A percentile compares a stretch with the other conserved stretches of the same genome.
These are phyloP conservation scores for Bufo gargarizans DNA, from an alignment of 2,113 vertebrate species.

Conservation along the genomic window DNA sequence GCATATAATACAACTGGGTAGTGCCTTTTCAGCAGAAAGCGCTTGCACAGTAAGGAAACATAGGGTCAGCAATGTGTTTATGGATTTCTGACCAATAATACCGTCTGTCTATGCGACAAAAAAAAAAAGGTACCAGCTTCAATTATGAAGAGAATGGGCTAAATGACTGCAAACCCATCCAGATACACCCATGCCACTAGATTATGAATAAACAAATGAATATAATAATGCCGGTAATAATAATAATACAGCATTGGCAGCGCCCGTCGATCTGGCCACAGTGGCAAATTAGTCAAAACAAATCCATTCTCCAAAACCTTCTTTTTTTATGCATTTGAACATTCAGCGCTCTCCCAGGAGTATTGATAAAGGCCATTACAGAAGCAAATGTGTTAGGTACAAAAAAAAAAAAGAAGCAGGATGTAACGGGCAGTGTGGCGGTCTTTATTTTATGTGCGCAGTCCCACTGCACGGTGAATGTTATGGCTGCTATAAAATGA, in stretches of 20 bases:
- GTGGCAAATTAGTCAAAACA: slow-evolving; percentile 28
- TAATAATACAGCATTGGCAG: slow-evolving; percentile 55
- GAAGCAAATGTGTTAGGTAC: slow-evolving; percentile 37
- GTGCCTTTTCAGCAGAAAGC: slow-evolving; percentile 40
- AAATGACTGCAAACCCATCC: not conserved
- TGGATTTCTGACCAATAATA: slow-evolving; percentile 28
- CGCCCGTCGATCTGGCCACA: slow-evolving; percentile 19
- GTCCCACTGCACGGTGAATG: slow-evolving; percentile 39
- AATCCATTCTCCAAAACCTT: slow-evolving; percentile 35
- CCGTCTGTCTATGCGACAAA: not conserved
- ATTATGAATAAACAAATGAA: slow-evolving; percentile 54
- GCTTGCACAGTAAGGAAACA: slow-evolving; percentile 32
- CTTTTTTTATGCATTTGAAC: slow-evolving; percentile 39
- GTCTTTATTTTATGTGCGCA: slow-evolving; percentile 26
- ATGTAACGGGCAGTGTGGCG: slow-evolving; percentile 36
- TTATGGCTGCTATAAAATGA: slow-evolving; percentile 43
- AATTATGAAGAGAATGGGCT: slow-evolving; percentile 29
- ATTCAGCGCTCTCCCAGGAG: slow-evolving; percentile 36
- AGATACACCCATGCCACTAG: slow-evolving; percentile 44
- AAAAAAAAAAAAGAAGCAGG: not conserved
- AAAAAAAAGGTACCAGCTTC: slow-evolving; percentile 22
- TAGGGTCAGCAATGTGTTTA: slow-evolving; percentile 17
- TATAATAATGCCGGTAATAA: slow-evolving; percentile 16
- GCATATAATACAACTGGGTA: slow-evolving; percentile 29
- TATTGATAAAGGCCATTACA: slow-evolving; percentile 50